These are phyloP conservation scores for Caenorhabditis tropicalis DNA, from an alignment of 1,140 invertebrate genomes.

Conservation along the genomic window DNA sequence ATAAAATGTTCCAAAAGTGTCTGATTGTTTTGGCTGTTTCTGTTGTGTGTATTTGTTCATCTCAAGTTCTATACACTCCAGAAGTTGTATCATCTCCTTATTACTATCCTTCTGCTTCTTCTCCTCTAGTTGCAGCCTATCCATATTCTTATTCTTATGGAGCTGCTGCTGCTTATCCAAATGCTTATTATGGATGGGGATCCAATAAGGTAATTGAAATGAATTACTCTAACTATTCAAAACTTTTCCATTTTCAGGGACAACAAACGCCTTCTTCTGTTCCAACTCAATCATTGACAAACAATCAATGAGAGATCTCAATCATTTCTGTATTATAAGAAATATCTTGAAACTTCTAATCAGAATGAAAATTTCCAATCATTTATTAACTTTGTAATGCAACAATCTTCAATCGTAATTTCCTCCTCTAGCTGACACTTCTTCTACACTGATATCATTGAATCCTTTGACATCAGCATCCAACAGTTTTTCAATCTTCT, in stretches of 20 bases:
- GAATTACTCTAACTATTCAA: too few species aligned
- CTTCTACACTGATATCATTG: neutral
- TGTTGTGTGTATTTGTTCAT: neutral
- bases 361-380: too few species aligned
- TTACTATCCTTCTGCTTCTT: neutral
- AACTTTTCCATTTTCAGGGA: neutral
- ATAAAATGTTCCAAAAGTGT: conserved; percentile 28
- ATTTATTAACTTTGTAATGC: neutral
- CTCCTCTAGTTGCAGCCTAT: neutral
- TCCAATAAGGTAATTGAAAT: conserved; percentile 7
- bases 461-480: neutral
- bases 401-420: neutral
- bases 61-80: neutral
- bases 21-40: neutral
- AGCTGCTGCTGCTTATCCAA: conserved; percentile 33
- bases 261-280: neutral
- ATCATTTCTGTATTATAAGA: neutral
- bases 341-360: neutral
- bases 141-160: conserved; percentile 13
- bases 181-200: conserved; percentile 15
- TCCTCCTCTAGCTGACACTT: neutral
- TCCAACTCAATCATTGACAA: conserved; percentile 4
- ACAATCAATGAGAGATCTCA: conserved; percentile 1
- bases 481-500: conserved; percentile 15
- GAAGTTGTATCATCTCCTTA: conserved; percentile 13